These are phyloP conservation scores for Hemitrygon akajei DNA, from an alignment of 2,797 vertebrate genomes.

Conservation along the genomic window DNA sequence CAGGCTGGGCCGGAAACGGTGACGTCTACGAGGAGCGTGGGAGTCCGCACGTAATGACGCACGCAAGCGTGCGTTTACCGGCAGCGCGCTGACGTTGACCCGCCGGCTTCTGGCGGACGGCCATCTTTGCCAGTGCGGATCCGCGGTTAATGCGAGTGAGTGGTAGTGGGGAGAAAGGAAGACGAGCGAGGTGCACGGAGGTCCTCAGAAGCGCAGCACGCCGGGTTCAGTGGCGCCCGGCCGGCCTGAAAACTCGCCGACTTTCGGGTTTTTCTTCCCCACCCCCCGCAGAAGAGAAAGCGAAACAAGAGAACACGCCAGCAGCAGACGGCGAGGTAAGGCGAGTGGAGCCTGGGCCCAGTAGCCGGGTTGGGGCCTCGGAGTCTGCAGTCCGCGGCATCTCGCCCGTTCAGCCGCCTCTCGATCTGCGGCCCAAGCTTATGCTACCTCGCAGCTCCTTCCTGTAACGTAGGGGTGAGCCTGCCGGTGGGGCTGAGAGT, in stretches of 20 bases:
- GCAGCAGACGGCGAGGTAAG: slow-evolving; percentile 2
- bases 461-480: too few species aligned
- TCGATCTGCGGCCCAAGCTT: not conserved
- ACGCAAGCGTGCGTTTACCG: not conserved
- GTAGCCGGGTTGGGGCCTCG: not conserved
- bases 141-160: not conserved
- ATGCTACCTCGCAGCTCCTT: not conserved
- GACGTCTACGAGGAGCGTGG: not conserved
- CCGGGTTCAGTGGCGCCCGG: not conserved
- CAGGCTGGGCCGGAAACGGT: not conserved
- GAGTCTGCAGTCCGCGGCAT: not conserved
- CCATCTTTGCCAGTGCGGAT: not conserved
- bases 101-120: not conserved
- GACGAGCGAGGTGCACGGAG: too few species aligned
- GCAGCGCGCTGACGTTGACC: not conserved
- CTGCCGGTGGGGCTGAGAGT: not conserved
- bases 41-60: not conserved
- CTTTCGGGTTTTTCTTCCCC: not conserved
- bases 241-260: not conserved
- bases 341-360: not conserved
- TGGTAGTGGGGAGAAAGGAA: too few species aligned
- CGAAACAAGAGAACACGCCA: not conserved
- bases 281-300: not conserved
- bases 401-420: not conserved
- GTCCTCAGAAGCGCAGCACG: not conserved